phyloP scores from a whole-genome alignment of 2,888 invertebrate species.

The Spisula subtruncata region DNA sequence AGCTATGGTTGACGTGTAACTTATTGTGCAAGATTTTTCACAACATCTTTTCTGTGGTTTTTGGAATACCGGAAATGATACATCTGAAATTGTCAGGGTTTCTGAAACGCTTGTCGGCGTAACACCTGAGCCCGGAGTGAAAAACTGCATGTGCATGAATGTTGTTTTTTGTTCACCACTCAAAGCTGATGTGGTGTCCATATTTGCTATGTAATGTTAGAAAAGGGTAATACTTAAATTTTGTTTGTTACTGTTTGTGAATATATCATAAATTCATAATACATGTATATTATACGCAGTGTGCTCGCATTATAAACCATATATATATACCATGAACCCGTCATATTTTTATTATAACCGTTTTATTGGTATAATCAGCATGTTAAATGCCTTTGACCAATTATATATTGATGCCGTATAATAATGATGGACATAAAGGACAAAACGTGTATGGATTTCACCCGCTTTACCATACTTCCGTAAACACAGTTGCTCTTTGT shows the following conservation, averaged over 20 bases:
- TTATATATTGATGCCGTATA: too few relatives aligned
- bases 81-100: background rate
- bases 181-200: background rate
- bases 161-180: background rate
- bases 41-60: too few relatives aligned
- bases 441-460: too few relatives aligned
- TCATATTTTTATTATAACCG: too few relatives aligned
- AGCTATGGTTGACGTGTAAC: slow-evolving; percentile 57
- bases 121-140: background rate
- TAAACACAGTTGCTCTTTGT: too few relatives aligned
- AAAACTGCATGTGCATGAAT: background rate
- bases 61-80: background rate
- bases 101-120: background rate
- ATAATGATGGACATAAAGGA: too few relatives aligned
- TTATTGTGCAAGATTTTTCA: background rate
- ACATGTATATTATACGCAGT: background rate
- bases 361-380: too few relatives aligned
- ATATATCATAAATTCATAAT: too few relatives aligned
- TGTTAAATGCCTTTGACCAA: too few relatives aligned
- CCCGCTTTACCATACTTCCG: too few relatives aligned
- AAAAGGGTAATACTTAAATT: background rate
- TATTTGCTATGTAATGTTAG: background rate
- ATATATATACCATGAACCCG: too few relatives aligned
- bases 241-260: background rate
- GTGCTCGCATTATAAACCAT: background rate